Evolutionary conservation across 2,797 vertebrate species (phyloP), one percentile per base, ranked within the genome.

Genomic region (Remorina albescens): DNA sequence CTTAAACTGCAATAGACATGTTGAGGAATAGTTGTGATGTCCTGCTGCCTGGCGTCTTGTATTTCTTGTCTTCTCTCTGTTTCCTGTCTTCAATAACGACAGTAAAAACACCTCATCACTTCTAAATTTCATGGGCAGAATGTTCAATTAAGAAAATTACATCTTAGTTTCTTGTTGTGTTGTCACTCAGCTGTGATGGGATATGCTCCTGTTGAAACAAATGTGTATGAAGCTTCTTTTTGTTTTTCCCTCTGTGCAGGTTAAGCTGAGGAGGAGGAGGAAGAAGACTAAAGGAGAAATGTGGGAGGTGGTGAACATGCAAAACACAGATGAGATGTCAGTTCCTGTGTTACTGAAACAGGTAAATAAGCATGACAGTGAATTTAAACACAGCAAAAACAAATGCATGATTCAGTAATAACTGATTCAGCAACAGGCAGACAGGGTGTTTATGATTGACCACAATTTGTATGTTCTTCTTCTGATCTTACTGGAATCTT

Each of bases 241-340:
- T 12, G 6, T 49, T 5, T 60, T 69, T 3, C 21, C 50, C 1
- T 59, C 26, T 44, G n/a, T 83, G 13, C 82, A 92, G 90, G 76
- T 95, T 62, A 94, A 91, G 81, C 85, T 95, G 67, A 94, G 83
- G 81, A 92, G 89, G 81, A 92, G 89, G 80, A 83, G 65, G 69
- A n/a, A n/a, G 80, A 83, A 63, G 69, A 78, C 79, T 7, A 70
- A 74, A 44, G 88, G 73, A 72, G 63, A 87, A 42, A 34, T 51
- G 21, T 95, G 95, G 95, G 87, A 94, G 76, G 92, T 95, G 5
- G 91, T 93, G 67, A 80, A 60, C 18, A 3, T 68, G 18, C 76
- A 81, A 36, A 79, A 88, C 13, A 23, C 74, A 1, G 78, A 72
- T 16, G 61, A 86, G 16, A 66, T 44, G 23, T 63, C 78, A 0